Evolutionary conservation across 53 echinoderm and acorn worm species (phyloP), one percentile per base, ranked within the genome.

Genomic region (Hippasteria phrygiana): DNA sequence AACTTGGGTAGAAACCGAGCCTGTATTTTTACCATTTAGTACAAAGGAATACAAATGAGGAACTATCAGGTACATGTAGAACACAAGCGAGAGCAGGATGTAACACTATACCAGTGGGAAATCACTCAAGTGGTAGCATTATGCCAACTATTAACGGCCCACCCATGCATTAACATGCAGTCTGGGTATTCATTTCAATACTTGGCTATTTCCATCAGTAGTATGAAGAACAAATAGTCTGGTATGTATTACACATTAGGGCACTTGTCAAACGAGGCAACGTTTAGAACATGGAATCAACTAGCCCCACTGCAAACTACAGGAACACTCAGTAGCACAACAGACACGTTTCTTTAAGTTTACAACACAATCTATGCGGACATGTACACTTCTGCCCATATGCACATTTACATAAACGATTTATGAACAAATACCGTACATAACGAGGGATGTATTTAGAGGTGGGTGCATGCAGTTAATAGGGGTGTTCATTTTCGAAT

Each of bases 141-240:
- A 62, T 75, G 62, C 34, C 37, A 34, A 36, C 62, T 62, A 28
- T 9, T 13, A 43, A 38, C 26, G n/a, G 62, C 88, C 73, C 74
- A 74, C 62, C 88, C 74, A 88, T 55, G 62, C 73, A 72, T 53
- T 55, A 47, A 71, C 71, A 87, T 73, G 39, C 72, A 87, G 63
- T 37, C 87, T 55, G 64, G 45, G 43, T 81, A 81, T 81, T 65
- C 28, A 65, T 81, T 64, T 43, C 81, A 43, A 27, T 26, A 43
- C n/a, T 63, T 62, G 33, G 33, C 39, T 39, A 56, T 62, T 38
- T 79, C 62, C 27, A 29, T 50, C 22, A 4, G 43, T 39, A 26
- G 43, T 18, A 16, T 43, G 43, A 17, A 32, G 29, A 80, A 81
- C 78, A 59, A 78, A 78, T 53, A 20, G 76, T 50, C 50, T 29